Base-by-base conservation (phyloP, 1,140 invertebrate genomes). In the Neodiprion lecontei region DNA sequence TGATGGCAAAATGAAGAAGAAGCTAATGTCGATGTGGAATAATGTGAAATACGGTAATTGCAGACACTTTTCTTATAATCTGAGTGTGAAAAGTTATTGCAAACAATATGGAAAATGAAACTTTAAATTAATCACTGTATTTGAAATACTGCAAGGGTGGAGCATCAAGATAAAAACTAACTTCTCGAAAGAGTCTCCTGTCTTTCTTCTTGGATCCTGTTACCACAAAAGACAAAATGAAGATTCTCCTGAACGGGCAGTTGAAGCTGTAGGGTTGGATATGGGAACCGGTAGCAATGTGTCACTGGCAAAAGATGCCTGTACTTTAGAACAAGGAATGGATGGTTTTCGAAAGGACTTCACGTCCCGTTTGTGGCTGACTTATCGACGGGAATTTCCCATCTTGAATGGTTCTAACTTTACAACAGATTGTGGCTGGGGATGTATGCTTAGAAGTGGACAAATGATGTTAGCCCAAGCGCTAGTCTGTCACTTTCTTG, bases 371-470 rank as follows among this genome's bases (percentile, higher is more conserved):
- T 82, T 95, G 40, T 96, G 94, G 95, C 90, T 96, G 82, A 96
- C 95, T 9, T 96, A 96, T 84, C 89, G 95, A 72, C 90, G 93
- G 78, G 94, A 95, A 87, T 96, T 96, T 87, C 93, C 94, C 8
- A 90, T 91, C 21, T 91, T 95, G 84, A 92, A 91, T 86, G 94
- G 94, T 23, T 95, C 94, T 0, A 92, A 90, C 79, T 93, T 93
- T 70, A 96, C 94, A 12, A 93, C 94, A 1, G 95, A 96, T 84
- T 95, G 94, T 87, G 95, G 95, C 3, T 96, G 95, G 95, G 95
- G 95, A 1, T 96, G 95, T 82, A 96, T 96, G 95, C 77, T 96
- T n/a, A 88, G 95, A 17, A 95, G 94, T 87, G 95, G 95, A n/a
- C 95, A 96, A 87, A 96, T 96, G 95, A 89, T 96, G 80, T 82